Evolutionary conservation across 53 echinoderm and acorn worm species (phyloP), one percentile per base, ranked within the genome.

Genomic region (Actinopyga echinites): DNA sequence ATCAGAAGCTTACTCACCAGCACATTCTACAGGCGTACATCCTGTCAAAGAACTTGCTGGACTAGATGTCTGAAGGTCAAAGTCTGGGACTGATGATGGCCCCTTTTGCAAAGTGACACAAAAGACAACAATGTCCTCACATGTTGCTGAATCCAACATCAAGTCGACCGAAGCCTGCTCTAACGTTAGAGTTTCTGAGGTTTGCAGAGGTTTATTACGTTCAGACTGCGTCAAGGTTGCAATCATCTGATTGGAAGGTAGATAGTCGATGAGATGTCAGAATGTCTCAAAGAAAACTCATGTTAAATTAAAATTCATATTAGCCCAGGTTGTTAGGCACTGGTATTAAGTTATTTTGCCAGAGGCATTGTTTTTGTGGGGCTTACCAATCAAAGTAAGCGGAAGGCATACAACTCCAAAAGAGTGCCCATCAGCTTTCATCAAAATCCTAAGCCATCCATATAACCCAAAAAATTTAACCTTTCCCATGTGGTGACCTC

Each of bases 81-180:
- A 56, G 56, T 55, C 45, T 78, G 78, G 78, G 52, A 55, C 55
- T 20, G 78, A 55, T 26, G 4, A 13, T 11, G 26, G 30, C 8
- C 6, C 19, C 30, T 56, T 29, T 30, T 78, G 78, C 33, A 78
- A 10, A 30, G 78, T 78, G 30, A 56, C 78, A 30, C 78, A 78
- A 23, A 78, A 33, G 45, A 52, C 54, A 19, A 26, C 20, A 25
- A 78, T 52, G 11, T 78, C 32, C 5, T 25, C 13, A 78, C 78
- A 78, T 20, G 24, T 17, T 2, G 17, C 26, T 11, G 32, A 54
- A 17, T 20, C 2, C 12, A 78, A 33, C 2, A 45, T 56, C 15
- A 78, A 56, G 34, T 43, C 55, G 32, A 25, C 78, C 30, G 24
- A 30, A 21, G 55, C 30, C n/a, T 55, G 26, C 17, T 43, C 30